Base-by-base conservation (phyloP, 2,113 vertebrate genomes). In the Dipodomys ordii region DNA sequence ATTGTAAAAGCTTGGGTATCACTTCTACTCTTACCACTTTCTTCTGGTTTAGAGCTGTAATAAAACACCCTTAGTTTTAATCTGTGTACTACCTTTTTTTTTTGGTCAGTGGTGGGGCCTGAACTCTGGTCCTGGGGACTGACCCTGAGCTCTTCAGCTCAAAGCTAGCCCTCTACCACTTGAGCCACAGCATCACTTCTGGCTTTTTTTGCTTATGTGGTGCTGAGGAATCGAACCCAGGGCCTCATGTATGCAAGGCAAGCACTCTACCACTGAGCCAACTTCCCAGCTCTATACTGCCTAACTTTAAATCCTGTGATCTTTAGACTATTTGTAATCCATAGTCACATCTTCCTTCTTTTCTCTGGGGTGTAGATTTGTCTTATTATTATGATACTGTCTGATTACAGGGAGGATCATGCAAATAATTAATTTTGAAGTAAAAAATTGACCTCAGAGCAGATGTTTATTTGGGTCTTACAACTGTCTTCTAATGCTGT, bases 401-500 rank as follows among this genome's bases (percentile, higher is more conserved):
- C 30, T 67, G 67, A 8, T 46, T 19, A 1, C 9, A 64, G 28
- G 88, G 68, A 90, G 19, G 94, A 94, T 64, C 57, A 62, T 83
- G 78, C 69, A 89, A 49, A 72, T 77, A 83, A 44, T 93, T 95
- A 76, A 84, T 65, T 89, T 87, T 19, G 49, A 87, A 49, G 57
- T 95, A 72, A 95, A 95, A 85, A 74, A 22, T 22, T 83, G 53
- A 62, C 77, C 57, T 76, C 46, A 32, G 62, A 95, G 30, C 30
- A 84, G 53, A 93, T 23, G 25, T 94, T 68, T 72, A 46, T 93
- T 94, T 94, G 57, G 28, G 87, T 83, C 20, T 39, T 3, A 16
- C 49, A 93, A 3, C 73, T 39, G 88, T 73, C 53, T 32, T 2
- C 91, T 22, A 87, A 93, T 89, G 90, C 83, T 87, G 80, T 74